These are phyloP conservation scores for Ophioderma brevispina DNA, from an alignment of 35 echinoderm and acorn worm species.

Conservation along the genomic window DNA sequence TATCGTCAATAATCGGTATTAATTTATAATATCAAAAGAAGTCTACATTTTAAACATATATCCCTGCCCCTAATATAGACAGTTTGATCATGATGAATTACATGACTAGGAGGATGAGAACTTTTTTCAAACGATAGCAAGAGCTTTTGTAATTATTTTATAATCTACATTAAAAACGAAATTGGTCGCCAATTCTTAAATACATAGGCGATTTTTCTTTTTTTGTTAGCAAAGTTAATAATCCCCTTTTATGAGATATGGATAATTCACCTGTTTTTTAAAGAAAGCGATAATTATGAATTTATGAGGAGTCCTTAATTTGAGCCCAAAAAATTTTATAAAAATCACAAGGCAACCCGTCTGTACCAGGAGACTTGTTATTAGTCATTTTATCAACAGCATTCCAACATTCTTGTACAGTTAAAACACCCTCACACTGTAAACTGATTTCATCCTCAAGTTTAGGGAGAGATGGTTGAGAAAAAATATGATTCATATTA, in stretches of 20 bases:
- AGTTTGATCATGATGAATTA: background rate
- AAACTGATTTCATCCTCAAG: background rate
- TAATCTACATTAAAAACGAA: background rate
- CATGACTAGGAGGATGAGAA: background rate
- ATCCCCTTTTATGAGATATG: background rate
- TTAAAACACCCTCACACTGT: background rate
- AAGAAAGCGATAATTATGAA: background rate
- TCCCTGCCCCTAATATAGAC: background rate
- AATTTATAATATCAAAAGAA: no score
- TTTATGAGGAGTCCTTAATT: background rate
- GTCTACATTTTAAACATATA: background rate
- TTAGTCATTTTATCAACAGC: background rate
- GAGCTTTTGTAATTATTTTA: background rate
- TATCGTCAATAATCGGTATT: no score
- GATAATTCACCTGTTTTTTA: background rate
- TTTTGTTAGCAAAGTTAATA: background rate
- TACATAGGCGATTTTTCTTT: background rate
- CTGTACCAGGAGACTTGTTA: background rate
- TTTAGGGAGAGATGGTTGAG: background rate
- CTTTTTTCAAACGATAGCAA: background rate
- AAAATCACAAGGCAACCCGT: background rate
- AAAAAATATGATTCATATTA: background rate
- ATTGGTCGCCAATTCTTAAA: background rate
- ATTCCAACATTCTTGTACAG: background rate
- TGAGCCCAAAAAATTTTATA: background rate